A percentile compares a stretch with the other conserved stretches of the same genome.
phyloP scores from a whole-genome alignment of 2,888 invertebrate genomes.

The Gortyna flavago region DNA sequence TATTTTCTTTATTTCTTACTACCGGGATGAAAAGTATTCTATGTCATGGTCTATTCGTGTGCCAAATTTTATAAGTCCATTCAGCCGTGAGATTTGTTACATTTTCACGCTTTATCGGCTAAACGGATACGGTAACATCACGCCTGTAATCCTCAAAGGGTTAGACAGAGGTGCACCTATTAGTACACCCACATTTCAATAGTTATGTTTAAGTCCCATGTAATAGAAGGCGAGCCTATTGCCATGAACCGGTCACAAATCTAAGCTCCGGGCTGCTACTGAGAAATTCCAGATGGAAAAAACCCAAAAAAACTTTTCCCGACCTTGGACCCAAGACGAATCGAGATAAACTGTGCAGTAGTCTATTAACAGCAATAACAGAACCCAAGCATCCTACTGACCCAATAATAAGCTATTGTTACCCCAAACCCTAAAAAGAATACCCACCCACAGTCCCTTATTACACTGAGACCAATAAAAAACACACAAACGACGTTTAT shows the following conservation, averaged over 20 bases:
- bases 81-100: not conserved
- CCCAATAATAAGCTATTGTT: slow-evolving; percentile 30
- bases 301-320: not conserved
- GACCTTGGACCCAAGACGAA: not conserved
- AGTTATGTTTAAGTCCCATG: not conserved
- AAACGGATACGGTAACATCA: not conserved
- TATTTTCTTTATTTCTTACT: no score
- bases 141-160: not conserved
- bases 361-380: slow-evolving; percentile 7
- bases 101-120: not conserved
- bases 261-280: no score
- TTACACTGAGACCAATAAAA: slow-evolving; percentile 29
- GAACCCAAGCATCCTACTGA: slow-evolving; percentile 4
- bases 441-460: slow-evolving; percentile 13
- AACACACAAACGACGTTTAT: slow-evolving; percentile 28
- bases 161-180: not conserved
- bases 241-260: not conserved
- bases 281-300: not conserved
- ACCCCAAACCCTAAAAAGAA: slow-evolving; percentile 24
- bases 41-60: not conserved
- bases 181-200: not conserved
- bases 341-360: not conserved
- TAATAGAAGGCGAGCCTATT: not conserved
- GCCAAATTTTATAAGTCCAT: not conserved
- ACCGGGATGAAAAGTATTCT: not conserved